These are phyloP conservation scores for Telenomus remus DNA, from an alignment of 1,140 invertebrate genomes.

Conservation along the genomic window DNA sequence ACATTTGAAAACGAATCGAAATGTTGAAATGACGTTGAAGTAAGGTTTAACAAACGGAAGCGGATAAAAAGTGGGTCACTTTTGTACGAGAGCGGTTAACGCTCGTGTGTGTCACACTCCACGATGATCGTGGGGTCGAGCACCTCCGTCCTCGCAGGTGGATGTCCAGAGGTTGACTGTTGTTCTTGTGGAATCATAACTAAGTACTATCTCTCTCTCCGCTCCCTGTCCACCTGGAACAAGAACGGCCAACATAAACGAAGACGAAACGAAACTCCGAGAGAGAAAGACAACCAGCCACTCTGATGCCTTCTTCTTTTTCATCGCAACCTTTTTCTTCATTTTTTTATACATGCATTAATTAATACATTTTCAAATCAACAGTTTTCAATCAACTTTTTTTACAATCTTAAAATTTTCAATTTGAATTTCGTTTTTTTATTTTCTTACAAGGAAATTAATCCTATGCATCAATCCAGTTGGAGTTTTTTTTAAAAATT, in stretches of 20 bases:
- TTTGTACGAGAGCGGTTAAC: constrained; percentile 61
- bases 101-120: constrained; percentile 70
- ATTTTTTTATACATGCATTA: no score
- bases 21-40: background rate
- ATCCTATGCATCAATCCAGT: no score
- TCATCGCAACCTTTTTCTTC: no score
- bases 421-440: no score
- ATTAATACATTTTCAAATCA: no score
- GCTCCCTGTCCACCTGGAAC: constrained; percentile 63
- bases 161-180: constrained; percentile 75
- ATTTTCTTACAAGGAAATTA: no score
- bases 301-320: background rate
- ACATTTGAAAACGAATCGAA: constrained; percentile 33
- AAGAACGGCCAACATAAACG: constrained; percentile 55
- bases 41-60: background rate
- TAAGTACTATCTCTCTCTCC: constrained; percentile 55
- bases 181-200: constrained; percentile 68
- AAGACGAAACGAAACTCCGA: constrained; percentile 48
- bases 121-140: constrained; percentile 69
- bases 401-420: no score
- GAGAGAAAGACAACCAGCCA: constrained; percentile 28
- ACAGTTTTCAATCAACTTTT: no score
- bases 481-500: no score
- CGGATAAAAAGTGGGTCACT: constrained; percentile 58
- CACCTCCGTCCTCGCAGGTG: constrained; percentile 74